Evolutionary conservation across 1,140 invertebrate genomes (phyloP).

Genomic region (Drosophila funebris): DNA sequence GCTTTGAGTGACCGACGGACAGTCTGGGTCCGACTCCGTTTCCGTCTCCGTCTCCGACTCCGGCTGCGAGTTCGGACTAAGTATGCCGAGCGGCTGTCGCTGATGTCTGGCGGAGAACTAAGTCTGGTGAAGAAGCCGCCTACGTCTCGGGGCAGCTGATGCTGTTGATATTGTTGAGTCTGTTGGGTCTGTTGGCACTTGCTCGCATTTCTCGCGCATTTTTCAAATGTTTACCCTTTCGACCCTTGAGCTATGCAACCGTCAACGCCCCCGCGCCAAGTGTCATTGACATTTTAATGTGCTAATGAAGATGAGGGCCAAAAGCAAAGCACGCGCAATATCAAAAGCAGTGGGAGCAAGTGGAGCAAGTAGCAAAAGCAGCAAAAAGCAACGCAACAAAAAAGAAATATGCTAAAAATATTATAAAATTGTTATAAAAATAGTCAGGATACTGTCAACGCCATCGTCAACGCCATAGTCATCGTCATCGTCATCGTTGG

Average conservation of each 20-base stretch:
- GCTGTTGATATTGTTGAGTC: too few relatives aligned
- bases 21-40: constrained; percentile 3
- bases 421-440: constrained; percentile 80
- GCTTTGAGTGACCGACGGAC: constrained; percentile 51
- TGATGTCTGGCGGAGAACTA: constrained; percentile 41
- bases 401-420: constrained; percentile 65
- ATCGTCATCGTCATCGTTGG: constrained; percentile 1
- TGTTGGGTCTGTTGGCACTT: constrained; percentile 16
- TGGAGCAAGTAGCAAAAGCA: too few relatives aligned
- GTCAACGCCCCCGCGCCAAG: constrained; percentile 45
- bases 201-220: constrained; percentile 69
- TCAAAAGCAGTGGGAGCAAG: background rate
- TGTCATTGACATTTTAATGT: constrained; percentile 82
- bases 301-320: constrained; percentile 78
- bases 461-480: constrained; percentile 8
- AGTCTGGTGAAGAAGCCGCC: constrained; percentile 26
- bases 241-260: constrained; percentile 29
- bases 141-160: constrained; percentile 22
- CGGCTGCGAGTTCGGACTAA: constrained; percentile 9
- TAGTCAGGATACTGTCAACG: constrained; percentile 46
- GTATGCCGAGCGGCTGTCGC: constrained; percentile 44
- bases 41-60: background rate
- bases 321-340: constrained; percentile 23
- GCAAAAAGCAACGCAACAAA: constrained; percentile 13
- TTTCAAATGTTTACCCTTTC: constrained; percentile 74